phyloP scores from a whole-genome alignment of 2,113 vertebrate species.

The Actenoides lindsayi region DNA sequence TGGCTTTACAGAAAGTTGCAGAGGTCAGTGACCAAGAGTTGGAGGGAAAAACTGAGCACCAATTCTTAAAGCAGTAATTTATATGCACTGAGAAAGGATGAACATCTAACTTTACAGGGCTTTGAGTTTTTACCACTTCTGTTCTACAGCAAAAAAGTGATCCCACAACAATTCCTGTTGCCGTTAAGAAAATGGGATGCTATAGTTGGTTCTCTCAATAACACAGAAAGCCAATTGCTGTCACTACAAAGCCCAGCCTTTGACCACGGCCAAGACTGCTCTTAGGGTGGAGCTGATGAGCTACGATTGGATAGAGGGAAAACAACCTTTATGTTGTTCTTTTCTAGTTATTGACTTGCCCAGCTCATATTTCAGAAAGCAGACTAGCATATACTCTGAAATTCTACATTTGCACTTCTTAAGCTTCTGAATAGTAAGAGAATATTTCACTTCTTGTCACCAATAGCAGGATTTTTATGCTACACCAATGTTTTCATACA shows the following conservation, averaged over 20 bases:
- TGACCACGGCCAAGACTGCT: background rate
- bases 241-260: background rate
- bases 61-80: background rate
- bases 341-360: background rate
- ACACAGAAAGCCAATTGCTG: background rate
- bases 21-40: background rate
- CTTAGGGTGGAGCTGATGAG: conserved; percentile 24
- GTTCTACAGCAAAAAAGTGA: background rate
- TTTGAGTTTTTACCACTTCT: background rate
- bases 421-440: background rate
- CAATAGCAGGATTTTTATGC: background rate
- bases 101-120: background rate
- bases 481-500: background rate
- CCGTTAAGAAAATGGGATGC: background rate
- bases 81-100: background rate
- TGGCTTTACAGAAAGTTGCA: background rate
- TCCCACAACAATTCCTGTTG: background rate
- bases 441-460: background rate
- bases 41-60: background rate
- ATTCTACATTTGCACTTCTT: background rate
- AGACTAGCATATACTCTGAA: background rate
- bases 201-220: background rate
- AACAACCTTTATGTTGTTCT: background rate
- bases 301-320: background rate
- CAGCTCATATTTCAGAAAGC: background rate